Evolutionary conservation across 2,888 invertebrate species (phyloP).

Genomic region (Microplitis deprimator): DNA sequence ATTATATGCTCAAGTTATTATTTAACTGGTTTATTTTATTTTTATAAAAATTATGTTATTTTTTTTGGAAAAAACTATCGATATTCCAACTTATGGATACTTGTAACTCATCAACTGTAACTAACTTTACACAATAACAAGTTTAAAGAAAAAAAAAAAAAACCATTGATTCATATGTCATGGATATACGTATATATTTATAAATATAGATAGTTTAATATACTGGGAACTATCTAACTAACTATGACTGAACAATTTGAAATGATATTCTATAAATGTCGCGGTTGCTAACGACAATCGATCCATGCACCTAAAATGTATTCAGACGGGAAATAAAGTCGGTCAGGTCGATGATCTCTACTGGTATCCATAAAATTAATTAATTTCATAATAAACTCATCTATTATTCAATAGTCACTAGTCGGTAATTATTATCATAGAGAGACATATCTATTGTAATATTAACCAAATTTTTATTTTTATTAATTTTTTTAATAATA

Average conservation of each 20-base stretch:
- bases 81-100: no score
- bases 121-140: no score
- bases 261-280: background rate
- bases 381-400: background rate
- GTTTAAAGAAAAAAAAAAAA: no score
- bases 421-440: background rate
- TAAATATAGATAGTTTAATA: background rate
- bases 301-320: constrained; percentile 8
- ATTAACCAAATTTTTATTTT: no score
- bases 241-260: background rate
- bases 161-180: no score
- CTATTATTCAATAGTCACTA: background rate
- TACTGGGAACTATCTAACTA: background rate
- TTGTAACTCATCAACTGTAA: no score
- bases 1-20: background rate
- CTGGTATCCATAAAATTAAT: constrained; percentile 14
- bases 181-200: background rate
- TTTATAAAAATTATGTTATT: background rate
- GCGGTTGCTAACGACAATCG: background rate
- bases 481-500: no score
- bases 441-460: no score
- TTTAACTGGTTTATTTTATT: background rate
- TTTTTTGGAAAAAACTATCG: no score
- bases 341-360: constrained; percentile 12
- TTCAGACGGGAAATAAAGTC: background rate